A percentile compares a stretch with the other conserved stretches of the same genome.
Evolutionary conservation across 2,888 invertebrate genomes (phyloP).

Genomic region (Nezara viridula): DNA sequence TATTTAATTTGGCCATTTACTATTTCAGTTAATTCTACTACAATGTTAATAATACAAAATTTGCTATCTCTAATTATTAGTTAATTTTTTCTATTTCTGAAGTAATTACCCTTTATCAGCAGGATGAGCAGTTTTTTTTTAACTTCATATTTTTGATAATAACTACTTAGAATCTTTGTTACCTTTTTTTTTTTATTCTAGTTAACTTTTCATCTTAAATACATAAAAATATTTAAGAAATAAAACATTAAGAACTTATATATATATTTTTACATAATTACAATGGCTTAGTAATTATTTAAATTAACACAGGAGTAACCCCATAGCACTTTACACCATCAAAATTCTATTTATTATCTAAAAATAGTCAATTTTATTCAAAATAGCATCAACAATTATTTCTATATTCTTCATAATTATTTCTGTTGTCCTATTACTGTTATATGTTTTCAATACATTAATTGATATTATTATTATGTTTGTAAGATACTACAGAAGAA

Average conservation of each 20-base stretch:
- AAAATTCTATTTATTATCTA: constrained; percentile 9
- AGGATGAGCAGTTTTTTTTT: background rate
- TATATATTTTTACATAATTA: background rate
- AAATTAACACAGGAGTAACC: background rate
- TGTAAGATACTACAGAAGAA: constrained; percentile 11
- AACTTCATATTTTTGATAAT: background rate
- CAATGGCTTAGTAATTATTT: background rate
- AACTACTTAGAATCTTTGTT: constrained; percentile 11
- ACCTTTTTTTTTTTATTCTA: background rate
- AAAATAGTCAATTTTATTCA: constrained; percentile 45
- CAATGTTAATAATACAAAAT: background rate
- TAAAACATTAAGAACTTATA: background rate
- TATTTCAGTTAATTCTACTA: background rate
- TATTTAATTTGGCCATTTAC: background rate
- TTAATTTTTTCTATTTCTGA: background rate
- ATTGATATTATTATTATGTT: constrained; percentile 1
- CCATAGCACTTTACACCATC: constrained; percentile 24
- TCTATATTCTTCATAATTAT: constrained; percentile 22
- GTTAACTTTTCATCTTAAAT: background rate
- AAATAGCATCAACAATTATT: constrained; percentile 40
- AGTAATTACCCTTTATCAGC: background rate
- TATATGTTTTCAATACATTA: constrained; percentile 15
- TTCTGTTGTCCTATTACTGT: background rate
- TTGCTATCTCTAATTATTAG: background rate
- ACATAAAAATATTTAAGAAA: constrained; percentile 13